A percentile compares a stretch with the other conserved stretches of the same genome.
These are phyloP conservation scores for Ambastaia sidthimunki DNA, from an alignment of 2,797 vertebrate genomes.

Conservation along the genomic window DNA sequence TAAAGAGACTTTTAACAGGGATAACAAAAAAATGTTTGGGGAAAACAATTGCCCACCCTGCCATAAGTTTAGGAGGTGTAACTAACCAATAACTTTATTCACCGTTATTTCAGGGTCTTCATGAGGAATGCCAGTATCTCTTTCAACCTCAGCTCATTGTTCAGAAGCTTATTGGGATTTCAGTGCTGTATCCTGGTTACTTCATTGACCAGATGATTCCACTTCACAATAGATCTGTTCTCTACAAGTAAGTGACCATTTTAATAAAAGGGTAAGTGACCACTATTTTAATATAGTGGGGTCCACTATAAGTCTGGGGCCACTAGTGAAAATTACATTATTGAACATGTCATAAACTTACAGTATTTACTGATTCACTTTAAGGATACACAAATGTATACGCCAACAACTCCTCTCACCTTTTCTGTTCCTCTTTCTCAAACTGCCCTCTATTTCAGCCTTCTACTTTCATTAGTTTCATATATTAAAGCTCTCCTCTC, in stretches of 20 bases:
- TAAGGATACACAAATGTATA: slow-evolving; percentile 7
- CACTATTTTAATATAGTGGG: neutral
- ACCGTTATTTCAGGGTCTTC: slow-evolving; percentile 84
- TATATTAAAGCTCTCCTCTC: slow-evolving; percentile 62
- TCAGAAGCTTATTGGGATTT: slow-evolving; percentile 90
- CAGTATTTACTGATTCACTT: neutral
- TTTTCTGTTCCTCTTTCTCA: slow-evolving; percentile 14
- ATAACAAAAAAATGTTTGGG: no score
- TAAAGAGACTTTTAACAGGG: no score
- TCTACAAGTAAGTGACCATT: slow-evolving; percentile 91
- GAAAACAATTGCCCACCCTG: neutral
- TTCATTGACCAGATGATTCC: slow-evolving; percentile 90
- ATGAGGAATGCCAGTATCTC: slow-evolving; percentile 97
- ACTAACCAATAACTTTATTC: slow-evolving; percentile 20
- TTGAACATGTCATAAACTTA: neutral
- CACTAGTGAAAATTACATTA: no score
- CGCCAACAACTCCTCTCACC: slow-evolving; percentile 8
- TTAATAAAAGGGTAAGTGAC: neutral
- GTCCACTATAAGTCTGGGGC: no score
- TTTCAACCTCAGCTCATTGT: slow-evolving; percentile 98
- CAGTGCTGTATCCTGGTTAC: slow-evolving; percentile 90
- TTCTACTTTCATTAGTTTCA: slow-evolving; percentile 56
- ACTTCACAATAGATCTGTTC: slow-evolving; percentile 88
- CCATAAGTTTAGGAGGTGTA: neutral
- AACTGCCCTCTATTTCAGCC: slow-evolving; percentile 24